phyloP scores from a whole-genome alignment of 2,113 vertebrate species.

The Willisornis vidua region DNA sequence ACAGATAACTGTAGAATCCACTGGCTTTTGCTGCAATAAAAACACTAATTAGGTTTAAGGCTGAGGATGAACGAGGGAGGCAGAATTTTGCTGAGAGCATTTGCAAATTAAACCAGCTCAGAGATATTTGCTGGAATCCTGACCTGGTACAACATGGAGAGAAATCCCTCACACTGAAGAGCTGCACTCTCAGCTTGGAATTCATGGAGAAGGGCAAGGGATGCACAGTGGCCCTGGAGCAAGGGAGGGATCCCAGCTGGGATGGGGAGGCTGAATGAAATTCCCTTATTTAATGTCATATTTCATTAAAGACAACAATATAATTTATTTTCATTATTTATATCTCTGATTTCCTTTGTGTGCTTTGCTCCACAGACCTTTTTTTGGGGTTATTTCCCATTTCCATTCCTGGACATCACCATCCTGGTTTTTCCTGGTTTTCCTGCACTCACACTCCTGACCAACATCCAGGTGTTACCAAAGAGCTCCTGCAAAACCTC shows the following conservation, averaged over 20 bases:
- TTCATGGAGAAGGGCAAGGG: background rate
- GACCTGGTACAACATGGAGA: accelerated
- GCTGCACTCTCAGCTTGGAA: background rate
- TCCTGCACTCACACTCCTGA: accelerated
- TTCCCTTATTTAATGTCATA: too few relatives aligned
- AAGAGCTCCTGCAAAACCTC: background rate
- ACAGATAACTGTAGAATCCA: background rate
- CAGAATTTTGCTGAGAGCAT: background rate
- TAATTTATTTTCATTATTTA: background rate
- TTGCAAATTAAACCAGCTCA: background rate
- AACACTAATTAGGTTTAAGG: background rate
- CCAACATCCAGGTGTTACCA: accelerated
- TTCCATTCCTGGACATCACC: background rate
- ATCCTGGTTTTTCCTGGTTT: background rate
- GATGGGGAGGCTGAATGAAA: background rate
- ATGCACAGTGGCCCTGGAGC: background rate
- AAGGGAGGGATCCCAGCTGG: background rate
- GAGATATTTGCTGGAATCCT: background rate
- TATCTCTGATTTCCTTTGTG: background rate
- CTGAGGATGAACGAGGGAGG: background rate
- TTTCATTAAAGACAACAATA: background rate
- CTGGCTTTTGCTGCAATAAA: background rate
- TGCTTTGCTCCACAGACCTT: background rate
- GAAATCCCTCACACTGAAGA: accelerated
- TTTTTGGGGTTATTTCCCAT: background rate